phyloP scores from a whole-genome alignment of 2,113 vertebrate genomes.

The Platycercus adscitus region DNA sequence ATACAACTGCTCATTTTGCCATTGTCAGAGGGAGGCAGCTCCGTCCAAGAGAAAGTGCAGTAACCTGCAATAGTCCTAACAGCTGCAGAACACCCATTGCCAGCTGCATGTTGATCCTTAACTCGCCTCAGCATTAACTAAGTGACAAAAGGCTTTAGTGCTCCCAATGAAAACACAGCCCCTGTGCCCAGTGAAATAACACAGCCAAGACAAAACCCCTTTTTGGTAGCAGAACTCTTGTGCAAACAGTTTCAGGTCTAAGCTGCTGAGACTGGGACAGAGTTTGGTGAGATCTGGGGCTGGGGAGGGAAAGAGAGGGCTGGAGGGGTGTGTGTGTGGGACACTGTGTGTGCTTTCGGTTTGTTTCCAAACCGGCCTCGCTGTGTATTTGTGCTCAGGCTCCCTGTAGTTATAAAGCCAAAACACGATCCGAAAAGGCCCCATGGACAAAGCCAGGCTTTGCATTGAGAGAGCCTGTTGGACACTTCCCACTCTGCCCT shows the following conservation, averaged over 20 bases:
- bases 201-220: neutral
- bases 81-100: neutral
- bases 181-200: neutral
- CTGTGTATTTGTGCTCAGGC: neutral
- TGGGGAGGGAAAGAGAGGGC: neutral
- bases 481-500: neutral
- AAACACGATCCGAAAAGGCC: neutral
- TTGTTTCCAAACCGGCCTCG: neutral
- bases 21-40: conserved; percentile 16
- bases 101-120: neutral
- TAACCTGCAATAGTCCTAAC: conserved; percentile 14
- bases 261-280: neutral
- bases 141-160: conserved; percentile 37
- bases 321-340: neutral
- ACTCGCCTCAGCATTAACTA: neutral
- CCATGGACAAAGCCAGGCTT: neutral
- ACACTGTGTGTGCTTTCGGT: neutral
- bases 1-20: neutral
- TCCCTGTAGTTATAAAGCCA: neutral
- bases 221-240: neutral
- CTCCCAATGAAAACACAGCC: neutral
- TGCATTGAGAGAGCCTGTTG: neutral
- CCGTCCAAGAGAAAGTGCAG: neutral
- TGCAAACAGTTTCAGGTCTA: neutral
- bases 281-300: neutral